A percentile compares a stretch with the other conserved stretches of the same genome.
These are phyloP conservation scores for Eutrigla gurnardus DNA, from an alignment of 2,797 vertebrate species.

Conservation along the genomic window DNA sequence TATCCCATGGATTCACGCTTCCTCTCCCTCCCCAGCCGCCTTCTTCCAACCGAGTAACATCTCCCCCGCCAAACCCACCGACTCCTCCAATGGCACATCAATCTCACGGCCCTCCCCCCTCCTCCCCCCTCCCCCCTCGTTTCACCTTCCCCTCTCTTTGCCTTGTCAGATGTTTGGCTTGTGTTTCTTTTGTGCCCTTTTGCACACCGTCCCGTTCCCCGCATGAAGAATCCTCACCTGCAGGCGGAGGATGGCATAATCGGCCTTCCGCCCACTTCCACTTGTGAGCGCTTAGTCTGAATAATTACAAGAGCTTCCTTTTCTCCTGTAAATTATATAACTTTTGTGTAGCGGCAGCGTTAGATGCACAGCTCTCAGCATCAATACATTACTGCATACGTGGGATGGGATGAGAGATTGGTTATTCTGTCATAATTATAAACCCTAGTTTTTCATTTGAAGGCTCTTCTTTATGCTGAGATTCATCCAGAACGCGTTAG, in stretches of 20 bases:
- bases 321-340: neutral
- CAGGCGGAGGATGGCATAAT: conserved; percentile 52
- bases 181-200: conserved; percentile 51
- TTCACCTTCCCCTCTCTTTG: conserved; percentile 10
- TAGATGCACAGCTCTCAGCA: neutral
- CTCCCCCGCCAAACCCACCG: conserved; percentile 39
- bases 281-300: conserved; percentile 55
- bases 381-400: neutral
- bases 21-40: conserved; percentile 55
- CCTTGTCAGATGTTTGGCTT: conserved; percentile 29
- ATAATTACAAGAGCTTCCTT: conserved; percentile 42
- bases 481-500: neutral
- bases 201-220: conserved; percentile 43
- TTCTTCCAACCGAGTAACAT: conserved; percentile 46
- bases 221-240: conserved; percentile 63
- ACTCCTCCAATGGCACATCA: conserved; percentile 58
- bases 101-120: conserved; percentile 32
- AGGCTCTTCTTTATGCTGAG: no score
- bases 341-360: neutral
- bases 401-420: neutral
- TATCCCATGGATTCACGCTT: conserved; percentile 83
- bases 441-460: no score
- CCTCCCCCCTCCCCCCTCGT: conserved; percentile 12
- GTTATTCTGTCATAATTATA: neutral
- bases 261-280: conserved; percentile 51